Percentiles rank a stretch among this genome's conserved stretches.
Evolutionary conservation across 2,888 invertebrate genomes (phyloP).

Genomic region (Cremastobaeus sp.): DNA sequence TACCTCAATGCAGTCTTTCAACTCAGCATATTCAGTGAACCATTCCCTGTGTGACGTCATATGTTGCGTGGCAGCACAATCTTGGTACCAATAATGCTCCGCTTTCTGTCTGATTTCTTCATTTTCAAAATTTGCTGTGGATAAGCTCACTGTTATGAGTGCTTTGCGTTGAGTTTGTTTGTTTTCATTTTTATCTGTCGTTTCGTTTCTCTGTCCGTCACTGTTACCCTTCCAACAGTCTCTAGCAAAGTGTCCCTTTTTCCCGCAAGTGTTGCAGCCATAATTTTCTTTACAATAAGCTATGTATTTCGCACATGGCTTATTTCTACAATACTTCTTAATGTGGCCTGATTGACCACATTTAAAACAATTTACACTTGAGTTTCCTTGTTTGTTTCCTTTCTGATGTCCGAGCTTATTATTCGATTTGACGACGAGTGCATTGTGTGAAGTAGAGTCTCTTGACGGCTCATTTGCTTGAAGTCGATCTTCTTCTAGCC

Average conservation of each 20-base stretch:
- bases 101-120: neutral
- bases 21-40: neutral
- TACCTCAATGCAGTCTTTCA: neutral
- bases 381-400: neutral
- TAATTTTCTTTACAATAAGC: neutral
- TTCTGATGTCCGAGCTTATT: neutral
- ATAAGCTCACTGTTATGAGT: neutral
- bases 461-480: neutral
- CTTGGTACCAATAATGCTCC: neutral
- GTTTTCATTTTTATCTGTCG: neutral
- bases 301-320: neutral
- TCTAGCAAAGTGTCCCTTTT: neutral
- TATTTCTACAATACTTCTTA: neutral
- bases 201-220: neutral
- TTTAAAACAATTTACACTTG: neutral
- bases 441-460: neutral
- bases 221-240: neutral
- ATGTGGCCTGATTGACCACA: neutral
- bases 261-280: neutral
- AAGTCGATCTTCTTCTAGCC: neutral
- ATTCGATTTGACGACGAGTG: neutral
- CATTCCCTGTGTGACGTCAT: neutral
- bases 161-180: neutral
- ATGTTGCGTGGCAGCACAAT: neutral
- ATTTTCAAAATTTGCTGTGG: neutral